These are phyloP conservation scores for Smittia aterrima DNA, from an alignment of 2,888 invertebrate genomes.

Conservation along the genomic window DNA sequence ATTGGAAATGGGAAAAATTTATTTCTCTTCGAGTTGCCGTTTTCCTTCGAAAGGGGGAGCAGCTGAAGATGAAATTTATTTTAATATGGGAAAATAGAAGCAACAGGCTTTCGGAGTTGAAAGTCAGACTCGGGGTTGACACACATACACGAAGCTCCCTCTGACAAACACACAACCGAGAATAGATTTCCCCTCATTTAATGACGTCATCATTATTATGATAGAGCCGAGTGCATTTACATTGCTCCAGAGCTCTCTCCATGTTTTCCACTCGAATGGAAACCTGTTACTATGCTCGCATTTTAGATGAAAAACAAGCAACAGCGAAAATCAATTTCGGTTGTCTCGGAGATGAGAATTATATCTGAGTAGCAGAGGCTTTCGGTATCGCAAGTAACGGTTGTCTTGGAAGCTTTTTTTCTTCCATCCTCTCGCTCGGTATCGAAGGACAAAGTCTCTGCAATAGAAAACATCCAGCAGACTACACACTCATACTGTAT, in stretches of 20 bases:
- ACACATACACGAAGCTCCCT: background rate
- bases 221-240: background rate
- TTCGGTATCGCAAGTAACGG: background rate
- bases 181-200: slow-evolving; percentile 3
- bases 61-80: background rate
- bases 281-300: background rate
- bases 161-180: background rate
- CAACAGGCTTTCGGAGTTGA: slow-evolving; percentile 23
- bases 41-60: background rate
- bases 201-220: background rate
- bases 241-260: background rate
- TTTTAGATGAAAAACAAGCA: background rate
- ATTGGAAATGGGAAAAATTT: background rate
- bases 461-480: background rate
- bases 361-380: no score
- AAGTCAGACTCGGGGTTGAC: slow-evolving; percentile 10
- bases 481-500: slow-evolving; percentile 33
- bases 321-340: background rate
- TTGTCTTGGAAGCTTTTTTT: slow-evolving; percentile 12
- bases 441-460: slow-evolving; percentile 19
- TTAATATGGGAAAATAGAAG: slow-evolving; percentile 18
- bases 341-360: slow-evolving; percentile 5
- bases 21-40: background rate
- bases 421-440: background rate
- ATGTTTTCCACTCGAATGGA: background rate